Percentiles rank a stretch among this genome's conserved stretches.
phyloP scores from a whole-genome alignment of 2,888 invertebrate genomes.

The Dynastes maya region DNA sequence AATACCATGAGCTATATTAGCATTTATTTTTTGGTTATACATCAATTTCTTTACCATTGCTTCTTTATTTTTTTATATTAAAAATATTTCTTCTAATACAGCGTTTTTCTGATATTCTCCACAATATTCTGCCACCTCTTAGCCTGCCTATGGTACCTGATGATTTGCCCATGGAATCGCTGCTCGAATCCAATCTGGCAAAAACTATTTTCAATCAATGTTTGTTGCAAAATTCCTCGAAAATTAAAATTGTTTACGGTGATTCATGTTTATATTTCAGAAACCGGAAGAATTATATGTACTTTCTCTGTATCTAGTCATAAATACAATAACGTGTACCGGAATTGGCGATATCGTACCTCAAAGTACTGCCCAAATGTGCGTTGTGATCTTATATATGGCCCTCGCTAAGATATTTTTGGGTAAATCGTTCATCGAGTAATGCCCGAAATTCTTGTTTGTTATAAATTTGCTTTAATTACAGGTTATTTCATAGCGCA shows the following conservation, averaged over 20 bases:
- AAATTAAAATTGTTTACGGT: background rate
- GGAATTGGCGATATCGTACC: slow-evolving; percentile 73
- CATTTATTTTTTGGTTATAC: too few species aligned
- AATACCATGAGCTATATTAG: too few species aligned
- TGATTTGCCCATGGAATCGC: slow-evolving; percentile 69
- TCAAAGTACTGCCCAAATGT: slow-evolving; percentile 71
- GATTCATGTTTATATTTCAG: slow-evolving; percentile 44
- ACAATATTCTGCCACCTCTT: slow-evolving; percentile 72
- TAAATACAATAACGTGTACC: slow-evolving; percentile 72
- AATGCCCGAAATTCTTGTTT: background rate
- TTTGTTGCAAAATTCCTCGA: background rate
- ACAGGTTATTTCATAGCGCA: slow-evolving; percentile 52
- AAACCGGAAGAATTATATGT: slow-evolving; percentile 67
- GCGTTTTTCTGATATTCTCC: slow-evolving; percentile 72
- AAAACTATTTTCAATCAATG: background rate
- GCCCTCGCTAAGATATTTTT: slow-evolving; percentile 73
- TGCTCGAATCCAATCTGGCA: slow-evolving; percentile 48
- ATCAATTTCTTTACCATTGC: too few species aligned
- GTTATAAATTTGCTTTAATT: background rate
- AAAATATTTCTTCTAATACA: slow-evolving; percentile 59
- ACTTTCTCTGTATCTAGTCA: slow-evolving; percentile 72
- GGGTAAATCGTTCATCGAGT: slow-evolving; percentile 62
- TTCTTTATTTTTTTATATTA: too few species aligned
- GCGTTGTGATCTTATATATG: slow-evolving; percentile 71
- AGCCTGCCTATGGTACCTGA: slow-evolving; percentile 72